Base-by-base conservation (phyloP, 2,797 vertebrate genomes). In the Emydoidea blandingii region DNA sequence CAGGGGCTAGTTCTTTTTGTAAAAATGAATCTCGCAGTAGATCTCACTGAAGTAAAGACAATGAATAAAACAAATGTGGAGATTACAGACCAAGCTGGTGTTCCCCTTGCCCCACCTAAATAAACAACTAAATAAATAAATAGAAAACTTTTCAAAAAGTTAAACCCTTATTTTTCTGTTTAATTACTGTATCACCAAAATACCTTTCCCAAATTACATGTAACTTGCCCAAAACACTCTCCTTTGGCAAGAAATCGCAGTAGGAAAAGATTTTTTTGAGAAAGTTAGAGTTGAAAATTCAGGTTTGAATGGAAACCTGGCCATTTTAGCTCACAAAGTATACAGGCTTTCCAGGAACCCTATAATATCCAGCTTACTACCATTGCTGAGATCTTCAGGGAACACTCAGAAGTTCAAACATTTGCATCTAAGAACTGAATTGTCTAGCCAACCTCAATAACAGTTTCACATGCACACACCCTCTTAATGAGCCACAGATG, bases 201-300 rank as follows among this genome's bases (percentile, higher is more conserved):
- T 91, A 5, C 16, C 27, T 59, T 96, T 94, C 96, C 31, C 25
- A 88, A 86, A 93, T 82, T 6, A 44, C 18, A 79, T 18, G 37
- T 41, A n/a, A 86, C 90, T 95, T 96, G 85, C 16, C 74, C 68
- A 80, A 91, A 94, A 37, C 4, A 29, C 90, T 94, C 92, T 89
- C 52, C 3, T 47, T 52, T 95, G 82, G 85, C 65, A 91, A 94
- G 29, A 85, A 93, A 94, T 90, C 91, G 94, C 74, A 84, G 54
- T 79, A 92, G 90, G 84, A 56, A 88, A 90, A 85, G 6, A 41
- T 68, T 25, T 81, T 81, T 92, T 37, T 83, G 80, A 79, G 59
- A 92, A 90, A 91, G 68, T 86, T n/a, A 91, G 50, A 97, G 93
- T 93, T 97, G 88, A 94, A 95, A 94, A 68, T 47, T 6, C 80